Evolutionary conservation across 2,888 invertebrate genomes (phyloP).

Genomic region (Meganola albula): DNA sequence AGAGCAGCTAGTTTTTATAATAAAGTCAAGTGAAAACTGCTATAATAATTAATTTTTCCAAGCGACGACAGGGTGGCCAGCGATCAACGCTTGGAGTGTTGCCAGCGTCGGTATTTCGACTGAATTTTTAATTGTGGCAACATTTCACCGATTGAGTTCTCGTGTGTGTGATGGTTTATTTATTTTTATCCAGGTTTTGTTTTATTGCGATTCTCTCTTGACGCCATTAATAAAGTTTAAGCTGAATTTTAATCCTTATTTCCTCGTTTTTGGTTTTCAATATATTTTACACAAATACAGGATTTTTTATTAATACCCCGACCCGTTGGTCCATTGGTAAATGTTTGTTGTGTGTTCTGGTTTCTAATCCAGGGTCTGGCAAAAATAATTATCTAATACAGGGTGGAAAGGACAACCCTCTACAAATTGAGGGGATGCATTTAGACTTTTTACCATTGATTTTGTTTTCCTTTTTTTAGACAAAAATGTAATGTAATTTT

Average conservation of each 20-base stretch:
- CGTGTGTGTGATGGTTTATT: conserved; percentile 25
- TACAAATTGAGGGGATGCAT: too few species aligned
- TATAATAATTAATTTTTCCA: conserved; percentile 38
- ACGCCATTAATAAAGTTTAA: conserved; percentile 1
- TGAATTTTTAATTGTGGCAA: conserved; percentile 38
- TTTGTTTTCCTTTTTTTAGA: too few species aligned
- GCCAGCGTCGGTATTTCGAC: conserved; percentile 29
- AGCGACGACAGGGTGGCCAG: conserved; percentile 25
- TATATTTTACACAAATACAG: too few species aligned
- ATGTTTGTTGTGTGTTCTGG: too few species aligned
- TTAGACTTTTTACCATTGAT: too few species aligned
- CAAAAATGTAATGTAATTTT: too few species aligned
- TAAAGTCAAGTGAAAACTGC: conserved; percentile 25
- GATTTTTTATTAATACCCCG: too few species aligned
- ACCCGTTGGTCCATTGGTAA: too few species aligned
- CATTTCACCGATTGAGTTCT: conserved; percentile 33
- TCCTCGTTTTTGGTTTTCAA: too few species aligned
- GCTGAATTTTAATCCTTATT: neutral
- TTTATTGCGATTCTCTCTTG: conserved; percentile 9
- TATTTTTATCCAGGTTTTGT: conserved; percentile 16
- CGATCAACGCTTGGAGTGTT: conserved; percentile 34
- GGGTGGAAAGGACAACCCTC: too few species aligned
- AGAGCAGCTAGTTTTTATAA: conserved; percentile 20
- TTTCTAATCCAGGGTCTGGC: too few species aligned
- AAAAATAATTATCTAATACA: too few species aligned